A percentile compares a stretch with the other conserved stretches of the same genome.
These are phyloP conservation scores for Sinocyclocheilus anshuiensis DNA, from an alignment of 2,113 vertebrate species.

Conservation along the genomic window DNA sequence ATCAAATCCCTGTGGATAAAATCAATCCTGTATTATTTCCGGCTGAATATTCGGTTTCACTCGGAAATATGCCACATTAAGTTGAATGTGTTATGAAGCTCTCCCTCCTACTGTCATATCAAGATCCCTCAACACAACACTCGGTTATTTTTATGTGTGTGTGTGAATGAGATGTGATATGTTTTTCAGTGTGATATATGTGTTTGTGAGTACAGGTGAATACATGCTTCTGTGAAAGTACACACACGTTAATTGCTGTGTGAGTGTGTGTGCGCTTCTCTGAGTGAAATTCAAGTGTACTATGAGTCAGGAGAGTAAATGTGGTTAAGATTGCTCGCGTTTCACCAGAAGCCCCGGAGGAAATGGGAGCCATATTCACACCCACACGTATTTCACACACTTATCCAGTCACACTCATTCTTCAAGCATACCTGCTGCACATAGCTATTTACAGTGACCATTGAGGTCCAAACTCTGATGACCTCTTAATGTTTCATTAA, in stretches of 20 bases:
- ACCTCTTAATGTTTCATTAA: conserved; percentile 9
- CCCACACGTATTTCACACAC: conserved; percentile 31
- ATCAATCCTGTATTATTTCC: not conserved
- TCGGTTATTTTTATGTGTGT: not conserved
- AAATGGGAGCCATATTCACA: conserved; percentile 36
- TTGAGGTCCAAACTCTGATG: not conserved
- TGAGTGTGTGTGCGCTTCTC: not conserved
- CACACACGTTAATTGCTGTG: not conserved
- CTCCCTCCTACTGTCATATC: not conserved
- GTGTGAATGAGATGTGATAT: not conserved
- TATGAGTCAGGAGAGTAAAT: conserved; percentile 30
- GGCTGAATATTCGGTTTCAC: not conserved
- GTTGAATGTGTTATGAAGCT: not conserved
- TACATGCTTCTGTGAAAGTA: not conserved
- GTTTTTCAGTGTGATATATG: not conserved
- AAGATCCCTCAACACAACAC: not conserved
- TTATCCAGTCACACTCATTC: conserved; percentile 21
- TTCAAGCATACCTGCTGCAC: not conserved
- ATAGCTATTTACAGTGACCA: not conserved
- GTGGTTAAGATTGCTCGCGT: conserved; percentile 49
- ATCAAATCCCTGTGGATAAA: conserved; percentile 9
- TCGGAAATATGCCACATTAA: not conserved
- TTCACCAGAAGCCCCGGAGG: conserved; percentile 31
- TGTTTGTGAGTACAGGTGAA: conserved; percentile 12
- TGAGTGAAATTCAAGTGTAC: conserved; percentile 37